phyloP scores from a whole-genome alignment of 2,797 vertebrate species.

The Acanthornis magna region DNA sequence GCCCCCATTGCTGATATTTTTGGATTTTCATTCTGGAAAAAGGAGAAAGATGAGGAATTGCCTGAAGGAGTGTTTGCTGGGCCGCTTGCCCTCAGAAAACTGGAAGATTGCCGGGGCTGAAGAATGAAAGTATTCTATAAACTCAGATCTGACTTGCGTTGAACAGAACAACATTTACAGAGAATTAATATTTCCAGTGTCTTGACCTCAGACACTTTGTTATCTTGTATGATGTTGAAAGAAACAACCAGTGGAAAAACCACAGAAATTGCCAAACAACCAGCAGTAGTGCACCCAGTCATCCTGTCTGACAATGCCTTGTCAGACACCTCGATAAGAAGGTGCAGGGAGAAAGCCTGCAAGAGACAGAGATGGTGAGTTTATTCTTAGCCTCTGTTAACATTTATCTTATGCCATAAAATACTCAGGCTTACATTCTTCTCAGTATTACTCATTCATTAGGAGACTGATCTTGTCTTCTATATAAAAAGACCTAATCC shows the following conservation, averaged over 20 bases:
- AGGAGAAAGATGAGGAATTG: conserved; percentile 38
- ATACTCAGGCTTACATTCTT: background rate
- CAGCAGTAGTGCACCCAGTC: background rate
- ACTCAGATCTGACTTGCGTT: conserved; percentile 1
- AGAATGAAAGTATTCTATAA: conserved; percentile 23
- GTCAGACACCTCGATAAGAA: background rate
- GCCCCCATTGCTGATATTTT: background rate
- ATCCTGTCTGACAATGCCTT: background rate
- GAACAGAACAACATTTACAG: conserved; percentile 1
- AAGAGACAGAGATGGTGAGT: background rate
- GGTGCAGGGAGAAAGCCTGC: background rate
- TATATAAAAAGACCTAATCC: background rate
- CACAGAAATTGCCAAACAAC: background rate
- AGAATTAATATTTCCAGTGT: conserved; percentile 4
- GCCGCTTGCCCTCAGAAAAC: conserved; percentile 36
- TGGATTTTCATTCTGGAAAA: conserved; percentile 54
- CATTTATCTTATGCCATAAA: conserved; percentile 4
- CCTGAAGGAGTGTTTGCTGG: conserved; percentile 35
- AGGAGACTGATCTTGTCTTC: background rate
- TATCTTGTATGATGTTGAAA: background rate
- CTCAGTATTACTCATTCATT: background rate
- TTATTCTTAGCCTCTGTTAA: background rate
- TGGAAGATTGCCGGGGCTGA: conserved; percentile 13
- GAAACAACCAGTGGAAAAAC: background rate
- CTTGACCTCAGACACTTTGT: conserved; percentile 3